A percentile compares a stretch with the other conserved stretches of the same genome.
Conservation (phyloP, 2,113 vertebrate species). For the Ceyx melanurus region DNA sequence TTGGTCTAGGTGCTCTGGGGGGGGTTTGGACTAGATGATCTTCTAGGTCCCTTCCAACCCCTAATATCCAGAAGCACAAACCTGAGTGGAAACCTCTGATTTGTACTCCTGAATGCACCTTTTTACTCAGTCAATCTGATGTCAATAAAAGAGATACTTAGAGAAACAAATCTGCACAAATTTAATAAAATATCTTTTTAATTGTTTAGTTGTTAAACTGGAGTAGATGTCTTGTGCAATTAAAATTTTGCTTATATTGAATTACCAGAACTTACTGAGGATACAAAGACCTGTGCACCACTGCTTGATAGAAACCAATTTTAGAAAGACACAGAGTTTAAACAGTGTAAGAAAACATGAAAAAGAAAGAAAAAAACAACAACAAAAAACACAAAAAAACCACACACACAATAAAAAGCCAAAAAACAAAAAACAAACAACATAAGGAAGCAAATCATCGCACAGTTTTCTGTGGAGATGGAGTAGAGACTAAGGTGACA, state of each 20-base stretch:
- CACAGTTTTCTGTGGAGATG: neutral
- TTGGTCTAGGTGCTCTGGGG: too few species aligned
- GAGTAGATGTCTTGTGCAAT: neutral
- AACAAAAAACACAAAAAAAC: neutral
- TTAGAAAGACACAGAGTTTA: neutral
- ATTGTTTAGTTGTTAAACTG: neutral
- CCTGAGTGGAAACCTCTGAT: neutral
- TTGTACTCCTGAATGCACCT: neutral
- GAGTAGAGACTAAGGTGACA: neutral
- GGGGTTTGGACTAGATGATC: too few species aligned
- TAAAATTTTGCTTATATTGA: neutral
- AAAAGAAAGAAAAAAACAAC: neutral
- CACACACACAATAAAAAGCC: fast-evolving
- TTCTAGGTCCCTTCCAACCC: too few species aligned
- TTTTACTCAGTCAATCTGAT: neutral
- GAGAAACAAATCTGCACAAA: neutral
- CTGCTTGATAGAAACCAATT: neutral
- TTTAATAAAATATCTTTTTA: neutral
- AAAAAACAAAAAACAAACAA: neutral
- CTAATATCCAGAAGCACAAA: neutral
- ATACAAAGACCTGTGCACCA: neutral
- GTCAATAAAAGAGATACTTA: neutral
- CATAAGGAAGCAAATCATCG: neutral
- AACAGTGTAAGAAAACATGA: neutral
- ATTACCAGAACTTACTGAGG: neutral